Evolutionary conservation across 2,888 invertebrate species (phyloP).

Genomic region (Phasia obesa): DNA sequence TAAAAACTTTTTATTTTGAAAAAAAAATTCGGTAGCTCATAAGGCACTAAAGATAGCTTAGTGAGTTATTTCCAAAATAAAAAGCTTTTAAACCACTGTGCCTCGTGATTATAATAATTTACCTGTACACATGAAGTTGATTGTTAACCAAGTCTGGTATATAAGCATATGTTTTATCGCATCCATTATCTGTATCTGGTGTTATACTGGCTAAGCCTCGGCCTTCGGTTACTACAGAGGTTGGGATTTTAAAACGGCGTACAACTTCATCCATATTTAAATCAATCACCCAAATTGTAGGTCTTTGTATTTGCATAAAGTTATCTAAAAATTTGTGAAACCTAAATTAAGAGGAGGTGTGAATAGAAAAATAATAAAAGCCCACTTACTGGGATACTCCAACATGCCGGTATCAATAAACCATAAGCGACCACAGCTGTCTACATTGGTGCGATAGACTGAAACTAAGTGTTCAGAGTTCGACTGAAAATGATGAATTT

Average conservation of each 20-base stretch:
- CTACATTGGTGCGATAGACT: constrained; percentile 88
- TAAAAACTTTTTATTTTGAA: no score
- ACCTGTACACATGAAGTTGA: constrained; percentile 82
- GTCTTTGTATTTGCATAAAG: constrained; percentile 83
- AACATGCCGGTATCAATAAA: constrained; percentile 89
- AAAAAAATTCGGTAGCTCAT: no score
- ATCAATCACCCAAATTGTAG: constrained; percentile 87
- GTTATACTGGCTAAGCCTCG: constrained; percentile 87
- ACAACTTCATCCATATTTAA: constrained; percentile 85
- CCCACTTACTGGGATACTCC: constrained; percentile 85
- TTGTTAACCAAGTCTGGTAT: constrained; percentile 83
- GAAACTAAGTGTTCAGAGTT: constrained; percentile 84
- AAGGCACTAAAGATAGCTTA: no score
- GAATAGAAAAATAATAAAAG: not conserved
- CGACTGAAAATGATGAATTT: constrained; percentile 45
- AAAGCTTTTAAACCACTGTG: no score
- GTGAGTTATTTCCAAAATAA: no score
- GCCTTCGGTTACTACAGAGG: constrained; percentile 80
- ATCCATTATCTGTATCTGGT: constrained; percentile 85
- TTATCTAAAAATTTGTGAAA: constrained; percentile 74
- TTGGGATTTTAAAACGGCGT: constrained; percentile 83
- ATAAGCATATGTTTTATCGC: constrained; percentile 87
- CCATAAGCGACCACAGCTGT: constrained; percentile 89
- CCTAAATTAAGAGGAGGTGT: not conserved
- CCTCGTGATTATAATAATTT: constrained; percentile 15